These are phyloP conservation scores for Euura lappo DNA, from an alignment of 1,140 invertebrate species.

Conservation along the genomic window DNA sequence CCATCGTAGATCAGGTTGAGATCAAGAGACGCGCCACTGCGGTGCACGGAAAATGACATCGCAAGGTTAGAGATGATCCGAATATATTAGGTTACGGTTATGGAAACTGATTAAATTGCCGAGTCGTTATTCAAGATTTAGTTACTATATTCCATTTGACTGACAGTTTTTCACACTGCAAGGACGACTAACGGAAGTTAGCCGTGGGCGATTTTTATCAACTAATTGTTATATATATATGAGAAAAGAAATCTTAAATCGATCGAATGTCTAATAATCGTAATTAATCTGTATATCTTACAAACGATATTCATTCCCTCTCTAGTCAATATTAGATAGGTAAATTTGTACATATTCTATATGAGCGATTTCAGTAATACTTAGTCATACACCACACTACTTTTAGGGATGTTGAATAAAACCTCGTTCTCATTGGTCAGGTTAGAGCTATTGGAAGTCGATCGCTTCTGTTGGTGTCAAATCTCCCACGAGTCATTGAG, in stretches of 20 bases:
- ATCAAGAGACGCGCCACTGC: conserved; percentile 48
- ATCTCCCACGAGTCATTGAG: too few relatives aligned
- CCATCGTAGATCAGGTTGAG: conserved; percentile 56
- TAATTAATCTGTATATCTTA: conserved; percentile 4
- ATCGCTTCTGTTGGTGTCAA: too few relatives aligned
- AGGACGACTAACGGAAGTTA: too few relatives aligned
- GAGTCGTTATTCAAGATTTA: too few relatives aligned
- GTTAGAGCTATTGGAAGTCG: not conserved
- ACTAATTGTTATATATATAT: not conserved
- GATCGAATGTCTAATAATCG: not conserved
- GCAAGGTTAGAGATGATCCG: conserved; percentile 30
- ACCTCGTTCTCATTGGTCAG: not conserved
- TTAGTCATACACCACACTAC: not conserved
- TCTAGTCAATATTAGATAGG: conserved; percentile 61
- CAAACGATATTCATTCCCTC: conserved; percentile 43
- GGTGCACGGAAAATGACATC: conserved; percentile 57
- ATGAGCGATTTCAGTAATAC: not conserved
- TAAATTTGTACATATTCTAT: conserved; percentile 24
- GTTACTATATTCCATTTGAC: too few relatives aligned
- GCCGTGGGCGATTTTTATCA: not conserved
- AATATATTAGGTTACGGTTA: conserved; percentile 6
- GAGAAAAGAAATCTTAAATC: not conserved
- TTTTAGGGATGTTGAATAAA: not conserved
- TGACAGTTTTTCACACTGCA: too few relatives aligned
- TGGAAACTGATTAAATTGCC: not conserved